phyloP scores from a whole-genome alignment of 2,113 vertebrate species.

The Plestiodon gilberti region DNA sequence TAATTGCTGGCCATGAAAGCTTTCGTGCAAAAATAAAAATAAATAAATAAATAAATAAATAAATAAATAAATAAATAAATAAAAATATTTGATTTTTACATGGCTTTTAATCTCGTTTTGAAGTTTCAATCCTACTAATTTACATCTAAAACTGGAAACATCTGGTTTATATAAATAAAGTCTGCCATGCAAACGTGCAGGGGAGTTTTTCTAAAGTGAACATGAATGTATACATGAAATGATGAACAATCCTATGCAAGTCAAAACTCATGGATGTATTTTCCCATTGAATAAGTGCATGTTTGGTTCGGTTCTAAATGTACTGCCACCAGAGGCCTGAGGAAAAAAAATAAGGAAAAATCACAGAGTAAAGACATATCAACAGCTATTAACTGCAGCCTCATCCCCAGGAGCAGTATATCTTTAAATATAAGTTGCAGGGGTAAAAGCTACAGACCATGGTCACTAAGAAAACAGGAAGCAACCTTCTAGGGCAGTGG shows the following conservation, averaged over 20 bases:
- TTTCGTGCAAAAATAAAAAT: too few species aligned
- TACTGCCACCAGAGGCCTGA: background rate
- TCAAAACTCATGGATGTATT: too few species aligned
- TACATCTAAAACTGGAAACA: background rate
- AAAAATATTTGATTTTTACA: too few species aligned
- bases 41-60: too few species aligned
- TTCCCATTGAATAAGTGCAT: background rate
- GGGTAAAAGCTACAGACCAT: background rate
- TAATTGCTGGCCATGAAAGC: too few species aligned
- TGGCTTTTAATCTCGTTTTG: too few species aligned
- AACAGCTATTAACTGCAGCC: background rate
- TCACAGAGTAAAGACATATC: background rate
- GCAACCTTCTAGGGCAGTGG: too few species aligned
- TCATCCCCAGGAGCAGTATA: background rate
- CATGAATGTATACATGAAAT: too few species aligned
- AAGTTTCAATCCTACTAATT: too few species aligned
- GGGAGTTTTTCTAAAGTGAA: background rate
- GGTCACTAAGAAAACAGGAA: too few species aligned
- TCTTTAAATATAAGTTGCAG: background rate
- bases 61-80: too few species aligned
- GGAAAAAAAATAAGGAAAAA: background rate
- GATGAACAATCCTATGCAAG: too few species aligned
- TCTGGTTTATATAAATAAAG: background rate
- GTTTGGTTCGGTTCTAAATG: background rate
- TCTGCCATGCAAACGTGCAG: background rate